A percentile compares a stretch with the other conserved stretches of the same genome.
Evolutionary conservation across 1,140 invertebrate species (phyloP).

Genomic region (Pentalonia nigronervosa): DNA sequence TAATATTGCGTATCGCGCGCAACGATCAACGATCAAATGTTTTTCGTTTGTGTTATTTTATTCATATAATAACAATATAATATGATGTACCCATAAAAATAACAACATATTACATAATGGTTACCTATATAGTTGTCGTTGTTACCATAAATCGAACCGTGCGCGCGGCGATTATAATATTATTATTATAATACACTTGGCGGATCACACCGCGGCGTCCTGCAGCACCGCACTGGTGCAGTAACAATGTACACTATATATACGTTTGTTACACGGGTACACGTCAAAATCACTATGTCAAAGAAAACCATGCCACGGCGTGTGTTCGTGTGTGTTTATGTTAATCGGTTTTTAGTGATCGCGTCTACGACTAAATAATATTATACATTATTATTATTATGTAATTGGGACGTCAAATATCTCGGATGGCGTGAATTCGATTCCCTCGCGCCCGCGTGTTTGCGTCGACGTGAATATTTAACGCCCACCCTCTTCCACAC

Average conservation of each 20-base stretch:
- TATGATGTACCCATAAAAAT: too few relatives aligned
- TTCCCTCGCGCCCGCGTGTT: neutral
- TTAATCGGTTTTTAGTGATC: conserved; percentile 45
- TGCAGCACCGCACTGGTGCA: neutral
- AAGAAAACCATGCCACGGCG: neutral
- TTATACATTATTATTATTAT: neutral
- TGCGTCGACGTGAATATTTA: conserved; percentile 45
- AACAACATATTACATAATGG: too few relatives aligned
- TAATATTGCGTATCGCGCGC: too few relatives aligned
- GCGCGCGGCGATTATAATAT: too few relatives aligned
- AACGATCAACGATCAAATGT: too few relatives aligned
- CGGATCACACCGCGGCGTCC: too few relatives aligned
- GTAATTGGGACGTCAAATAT: conserved; percentile 49
- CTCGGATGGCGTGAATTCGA: conserved; percentile 28
- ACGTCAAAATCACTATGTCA: neutral
- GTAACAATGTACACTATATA: too few relatives aligned
- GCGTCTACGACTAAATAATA: neutral
- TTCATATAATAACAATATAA: too few relatives aligned
- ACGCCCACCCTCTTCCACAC: neutral
- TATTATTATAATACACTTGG: neutral
- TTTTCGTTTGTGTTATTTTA: too few relatives aligned
- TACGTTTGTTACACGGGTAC: neutral
- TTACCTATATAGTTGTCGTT: too few relatives aligned
- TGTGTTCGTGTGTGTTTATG: conserved; percentile 8
- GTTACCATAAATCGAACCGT: too few relatives aligned